Conservation (phyloP, 2,888 invertebrate species). For the Tachina fera region DNA sequence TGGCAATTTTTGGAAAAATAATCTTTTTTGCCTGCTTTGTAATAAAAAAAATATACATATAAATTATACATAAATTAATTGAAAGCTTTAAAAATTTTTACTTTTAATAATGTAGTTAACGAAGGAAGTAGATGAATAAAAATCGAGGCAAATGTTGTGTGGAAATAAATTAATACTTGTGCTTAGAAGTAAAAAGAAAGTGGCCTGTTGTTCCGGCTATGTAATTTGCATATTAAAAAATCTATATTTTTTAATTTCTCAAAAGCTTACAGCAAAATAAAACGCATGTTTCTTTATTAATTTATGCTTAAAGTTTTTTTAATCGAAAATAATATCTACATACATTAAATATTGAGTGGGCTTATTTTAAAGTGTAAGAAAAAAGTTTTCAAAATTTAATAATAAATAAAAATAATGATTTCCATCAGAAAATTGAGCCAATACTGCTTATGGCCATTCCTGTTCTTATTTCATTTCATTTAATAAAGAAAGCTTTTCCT, state of each 20-base stretch:
- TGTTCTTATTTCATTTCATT: too few relatives aligned
- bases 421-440: too few relatives aligned
- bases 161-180: background rate
- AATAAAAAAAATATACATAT: constrained; percentile 50
- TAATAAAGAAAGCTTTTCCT: too few relatives aligned
- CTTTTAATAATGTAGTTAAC: background rate
- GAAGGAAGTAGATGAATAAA: background rate
- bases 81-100: constrained; percentile 17
- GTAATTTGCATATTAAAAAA: background rate
- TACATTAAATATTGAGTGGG: background rate
- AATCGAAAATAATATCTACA: background rate
- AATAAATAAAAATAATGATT: too few relatives aligned
- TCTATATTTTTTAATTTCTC: background rate
- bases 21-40: constrained; percentile 81
- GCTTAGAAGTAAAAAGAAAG: background rate
- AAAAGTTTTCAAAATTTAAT: too few relatives aligned
- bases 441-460: too few relatives aligned
- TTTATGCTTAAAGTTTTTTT: background rate
- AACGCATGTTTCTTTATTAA: background rate
- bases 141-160: background rate
- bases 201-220: background rate
- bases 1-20: constrained; percentile 92
- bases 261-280: background rate
- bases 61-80: constrained; percentile 61
- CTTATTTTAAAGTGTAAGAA: background rate